These are phyloP conservation scores for Beris morrisii DNA, from an alignment of 2,888 invertebrate species.

Conservation along the genomic window DNA sequence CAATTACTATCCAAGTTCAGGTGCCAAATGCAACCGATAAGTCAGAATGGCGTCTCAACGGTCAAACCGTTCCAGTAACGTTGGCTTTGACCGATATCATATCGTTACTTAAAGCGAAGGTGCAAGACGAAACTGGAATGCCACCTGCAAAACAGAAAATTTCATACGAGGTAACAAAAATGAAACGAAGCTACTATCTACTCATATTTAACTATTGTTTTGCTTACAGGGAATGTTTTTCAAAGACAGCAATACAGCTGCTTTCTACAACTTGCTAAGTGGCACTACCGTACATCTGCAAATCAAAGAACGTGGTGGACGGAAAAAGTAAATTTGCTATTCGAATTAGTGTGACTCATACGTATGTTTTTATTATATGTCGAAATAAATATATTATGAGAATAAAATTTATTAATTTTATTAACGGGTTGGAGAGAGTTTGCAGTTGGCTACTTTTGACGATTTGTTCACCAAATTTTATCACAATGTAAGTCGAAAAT, in stretches of 20 bases:
- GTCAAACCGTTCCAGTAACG: constrained; percentile 79
- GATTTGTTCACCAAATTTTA: neutral
- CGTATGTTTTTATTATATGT: neutral
- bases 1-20: constrained; percentile 78
- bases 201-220: constrained; percentile 39
- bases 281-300: constrained; percentile 84
- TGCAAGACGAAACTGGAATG: constrained; percentile 85
- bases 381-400: neutral
- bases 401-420: neutral
- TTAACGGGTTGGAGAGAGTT: neutral
- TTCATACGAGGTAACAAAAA: constrained; percentile 74
- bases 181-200: neutral
- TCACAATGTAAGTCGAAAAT: neutral
- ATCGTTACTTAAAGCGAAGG: constrained; percentile 82
- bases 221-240: constrained; percentile 88
- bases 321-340: constrained; percentile 77
- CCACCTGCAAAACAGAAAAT: constrained; percentile 97
- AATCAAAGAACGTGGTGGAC: constrained; percentile 95
- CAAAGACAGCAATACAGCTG: constrained; percentile 93
- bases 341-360: neutral
- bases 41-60: constrained; percentile 92
- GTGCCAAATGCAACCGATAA: constrained; percentile 86
- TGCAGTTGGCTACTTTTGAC: neutral
- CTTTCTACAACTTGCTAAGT: constrained; percentile 91
- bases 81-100: constrained; percentile 77